These are phyloP conservation scores for Araneus ventricosus DNA, from an alignment of 1,140 invertebrate species.

Conservation along the genomic window DNA sequence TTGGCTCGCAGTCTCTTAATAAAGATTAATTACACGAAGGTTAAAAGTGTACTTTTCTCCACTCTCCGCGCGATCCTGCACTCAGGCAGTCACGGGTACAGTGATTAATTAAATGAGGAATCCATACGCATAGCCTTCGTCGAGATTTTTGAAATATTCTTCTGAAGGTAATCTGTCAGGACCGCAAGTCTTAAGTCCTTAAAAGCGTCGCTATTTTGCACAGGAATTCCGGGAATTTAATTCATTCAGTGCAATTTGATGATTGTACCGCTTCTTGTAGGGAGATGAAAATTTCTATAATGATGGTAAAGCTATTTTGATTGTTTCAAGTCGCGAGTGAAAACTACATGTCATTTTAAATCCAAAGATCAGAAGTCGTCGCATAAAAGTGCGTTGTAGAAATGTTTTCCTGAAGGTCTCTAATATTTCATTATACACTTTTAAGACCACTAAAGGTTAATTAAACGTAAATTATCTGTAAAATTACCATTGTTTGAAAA, in stretches of 20 bases:
- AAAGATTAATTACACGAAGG: slow-evolving; percentile 63
- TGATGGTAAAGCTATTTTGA: background rate
- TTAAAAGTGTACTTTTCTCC: slow-evolving; percentile 56
- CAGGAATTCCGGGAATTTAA: background rate
- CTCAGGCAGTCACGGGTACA: slow-evolving; percentile 22
- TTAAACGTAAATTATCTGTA: too few relatives aligned
- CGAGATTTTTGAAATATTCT: slow-evolving; percentile 63
- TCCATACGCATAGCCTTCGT: background rate
- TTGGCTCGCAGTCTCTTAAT: slow-evolving; percentile 48
- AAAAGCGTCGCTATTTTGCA: background rate
- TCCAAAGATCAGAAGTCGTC: background rate
- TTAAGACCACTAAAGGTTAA: background rate
- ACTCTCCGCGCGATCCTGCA: background rate
- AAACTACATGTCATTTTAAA: too few relatives aligned
- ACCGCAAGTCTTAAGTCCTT: background rate
- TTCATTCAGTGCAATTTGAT: background rate
- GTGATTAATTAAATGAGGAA: slow-evolving; percentile 65
- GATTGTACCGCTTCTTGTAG: background rate
- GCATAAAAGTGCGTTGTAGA: background rate
- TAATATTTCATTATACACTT: background rate
- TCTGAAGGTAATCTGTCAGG: slow-evolving; percentile 42
- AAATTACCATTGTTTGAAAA: too few relatives aligned
- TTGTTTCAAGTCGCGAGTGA: background rate
- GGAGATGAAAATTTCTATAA: background rate
- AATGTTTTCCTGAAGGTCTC: background rate